Base-by-base conservation (phyloP, 2,797 vertebrate species). In the Chrysocyon brachyurus region DNA sequence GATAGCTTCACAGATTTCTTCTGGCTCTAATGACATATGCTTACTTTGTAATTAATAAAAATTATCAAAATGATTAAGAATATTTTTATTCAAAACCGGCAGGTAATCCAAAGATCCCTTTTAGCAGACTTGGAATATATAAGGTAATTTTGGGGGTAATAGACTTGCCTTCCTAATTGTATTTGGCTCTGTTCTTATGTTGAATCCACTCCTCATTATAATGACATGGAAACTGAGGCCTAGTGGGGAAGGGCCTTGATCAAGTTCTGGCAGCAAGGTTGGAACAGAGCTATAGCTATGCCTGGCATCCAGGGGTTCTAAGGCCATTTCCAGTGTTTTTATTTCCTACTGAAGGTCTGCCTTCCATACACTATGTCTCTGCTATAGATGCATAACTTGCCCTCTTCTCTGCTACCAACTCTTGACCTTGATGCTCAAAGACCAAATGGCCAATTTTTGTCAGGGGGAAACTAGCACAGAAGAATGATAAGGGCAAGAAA, bases 1-100 rank as follows among this genome's bases (percentile, higher is more conserved):
- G 24, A 90, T 61, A 36, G 12, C 36, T 79, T 94, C 54, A 93
- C 31, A 73, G 52, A 78, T 96, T 96, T 92, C 54, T 90, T 88
- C 10, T 1, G 73, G 19, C 36, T 96, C 40, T 91, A 72, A 72
- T 92, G 85, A 79, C 91, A 14, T 95, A 6, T 92, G 61, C 21
- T 95, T 94, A 88, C 22, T 94, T 96, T 95, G 28, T 85, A 19
- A 89, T 94, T 94, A 87, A 90, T 79, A 89, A 63, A 78, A 86
- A 90, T 87, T 56, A 79, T 88, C 26, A 85, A 87, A 87, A 64
- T 87, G 70, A 92, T 87, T 87, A 90, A 93, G 52, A 56, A 68
- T 94, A 61, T 81, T 90, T 73, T 95, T 96, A 72, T 83, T 90
- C 57, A 96, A 90, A 85, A 85, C 26, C 21, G 77, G 12, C 12